Percentiles rank a stretch among this genome's conserved stretches.
phyloP scores from a whole-genome alignment of 2,888 invertebrate species.

The Pocota personata region DNA sequence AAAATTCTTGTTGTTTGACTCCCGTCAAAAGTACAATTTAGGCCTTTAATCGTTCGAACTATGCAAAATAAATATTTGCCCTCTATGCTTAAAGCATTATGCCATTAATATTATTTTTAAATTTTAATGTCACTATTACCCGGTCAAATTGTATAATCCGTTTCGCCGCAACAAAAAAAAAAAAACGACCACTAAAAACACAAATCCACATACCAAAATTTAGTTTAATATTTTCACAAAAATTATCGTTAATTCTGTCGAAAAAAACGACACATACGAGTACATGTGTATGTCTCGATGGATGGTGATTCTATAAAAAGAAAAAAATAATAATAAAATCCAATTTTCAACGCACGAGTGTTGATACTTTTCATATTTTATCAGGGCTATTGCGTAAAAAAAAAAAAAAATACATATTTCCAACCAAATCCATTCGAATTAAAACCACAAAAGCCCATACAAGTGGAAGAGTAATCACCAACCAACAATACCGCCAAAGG shows the following conservation, averaged over 20 bases:
- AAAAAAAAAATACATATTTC: not conserved
- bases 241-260: not conserved
- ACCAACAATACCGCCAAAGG: conserved; percentile 3
- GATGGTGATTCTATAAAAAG: not conserved
- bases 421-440: not conserved
- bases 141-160: not conserved
- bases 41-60: no score
- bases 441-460: not conserved
- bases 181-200: not conserved
- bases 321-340: not conserved
- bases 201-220: not conserved
- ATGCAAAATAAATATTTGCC: no score
- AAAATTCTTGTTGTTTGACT: no score
- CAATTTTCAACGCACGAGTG: conserved; percentile 7
- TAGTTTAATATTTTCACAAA: not conserved
- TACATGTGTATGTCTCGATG: no score
- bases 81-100: no score
- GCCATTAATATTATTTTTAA: no score
- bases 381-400: not conserved
- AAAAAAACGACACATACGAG: no score
- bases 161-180: not conserved
- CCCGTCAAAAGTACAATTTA: no score
- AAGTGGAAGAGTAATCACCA: conserved; percentile 14
- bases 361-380: not conserved
- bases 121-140: not conserved